These are phyloP conservation scores for Drosophila pegasa DNA, from an alignment of 2,888 invertebrate genomes.

Conservation along the genomic window DNA sequence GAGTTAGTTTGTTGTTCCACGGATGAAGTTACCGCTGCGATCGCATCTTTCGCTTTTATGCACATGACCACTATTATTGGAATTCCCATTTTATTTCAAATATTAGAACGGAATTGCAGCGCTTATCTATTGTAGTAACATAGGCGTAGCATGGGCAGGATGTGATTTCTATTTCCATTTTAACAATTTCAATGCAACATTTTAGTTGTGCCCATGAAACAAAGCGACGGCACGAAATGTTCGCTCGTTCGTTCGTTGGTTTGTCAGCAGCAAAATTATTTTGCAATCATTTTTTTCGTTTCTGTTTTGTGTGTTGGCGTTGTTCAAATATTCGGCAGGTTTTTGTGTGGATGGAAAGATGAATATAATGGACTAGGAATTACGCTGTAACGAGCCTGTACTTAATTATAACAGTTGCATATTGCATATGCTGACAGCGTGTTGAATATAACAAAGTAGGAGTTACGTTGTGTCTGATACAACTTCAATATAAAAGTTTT, in stretches of 20 bases:
- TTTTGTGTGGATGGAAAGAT: not conserved
- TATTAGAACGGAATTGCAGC: slow-evolving; percentile 45
- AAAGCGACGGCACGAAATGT: slow-evolving; percentile 23
- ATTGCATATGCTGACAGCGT: rapidly evolving
- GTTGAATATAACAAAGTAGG: no score
- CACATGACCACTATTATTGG: slow-evolving; percentile 15
- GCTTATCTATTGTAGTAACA: slow-evolving; percentile 53
- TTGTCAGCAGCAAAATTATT: slow-evolving; percentile 6
- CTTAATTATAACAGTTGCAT: not conserved
- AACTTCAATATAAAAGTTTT: not conserved
- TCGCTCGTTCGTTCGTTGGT: not conserved
- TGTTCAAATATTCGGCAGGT: not conserved
- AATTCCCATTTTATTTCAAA: slow-evolving; percentile 2
- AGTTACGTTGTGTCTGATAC: not conserved
- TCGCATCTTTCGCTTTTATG: no score
- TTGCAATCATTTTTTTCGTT: not conserved
- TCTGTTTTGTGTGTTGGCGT: not conserved
- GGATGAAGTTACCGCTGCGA: slow-evolving; percentile 1
- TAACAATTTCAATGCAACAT: slow-evolving; percentile 34
- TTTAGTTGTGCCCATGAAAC: slow-evolving; percentile 39
- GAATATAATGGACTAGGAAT: not conserved
- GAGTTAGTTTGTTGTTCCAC: slow-evolving; percentile 9
- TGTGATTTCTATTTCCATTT: slow-evolving; percentile 25
- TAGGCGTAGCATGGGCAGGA: slow-evolving; percentile 29
- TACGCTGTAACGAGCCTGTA: no score